Conservation (phyloP, 2,888 invertebrate species). For the Cyclophora albipunctata region DNA sequence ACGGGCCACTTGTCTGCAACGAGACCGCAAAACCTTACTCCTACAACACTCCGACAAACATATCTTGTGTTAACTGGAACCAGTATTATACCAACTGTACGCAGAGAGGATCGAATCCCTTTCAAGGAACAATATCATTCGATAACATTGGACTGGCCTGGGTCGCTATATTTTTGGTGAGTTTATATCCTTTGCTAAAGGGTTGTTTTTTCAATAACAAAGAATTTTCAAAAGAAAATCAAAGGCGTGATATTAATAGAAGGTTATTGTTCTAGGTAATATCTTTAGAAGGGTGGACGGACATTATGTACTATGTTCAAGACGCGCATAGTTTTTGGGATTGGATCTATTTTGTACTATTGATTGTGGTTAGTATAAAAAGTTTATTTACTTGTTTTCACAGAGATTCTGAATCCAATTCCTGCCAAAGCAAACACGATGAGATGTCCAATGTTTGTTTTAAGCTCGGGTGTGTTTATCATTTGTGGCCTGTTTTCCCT, state of each 20-base stretch:
- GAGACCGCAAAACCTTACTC: conserved; percentile 78
- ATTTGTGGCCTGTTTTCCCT: too few relatives aligned
- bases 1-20: conserved; percentile 85
- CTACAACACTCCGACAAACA: conserved; percentile 79
- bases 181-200: conserved; percentile 32
- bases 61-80: conserved; percentile 98
- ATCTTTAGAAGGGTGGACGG: conserved; percentile 99
- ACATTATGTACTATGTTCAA: conserved; percentile 99
- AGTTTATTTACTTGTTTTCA: background rate
- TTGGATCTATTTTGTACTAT: conserved; percentile 99
- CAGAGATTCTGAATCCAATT: background rate
- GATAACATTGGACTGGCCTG: conserved; percentile 99
- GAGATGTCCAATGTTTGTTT: too few relatives aligned
- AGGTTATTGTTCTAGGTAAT: conserved; percentile 85
- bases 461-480: too few relatives aligned
- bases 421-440: too few relatives aligned
- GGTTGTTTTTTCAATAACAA: background rate
- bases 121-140: conserved; percentile 99
- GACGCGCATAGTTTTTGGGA: conserved; percentile 99
- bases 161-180: conserved; percentile 99
- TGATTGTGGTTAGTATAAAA: conserved; percentile 93
- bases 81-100: conserved; percentile 97
- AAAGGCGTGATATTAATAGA: background rate
- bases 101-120: conserved; percentile 95
- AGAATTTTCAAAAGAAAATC: background rate